phyloP scores from a whole-genome alignment of 2,888 invertebrate species.

The Steinernema carpocapsae region DNA sequence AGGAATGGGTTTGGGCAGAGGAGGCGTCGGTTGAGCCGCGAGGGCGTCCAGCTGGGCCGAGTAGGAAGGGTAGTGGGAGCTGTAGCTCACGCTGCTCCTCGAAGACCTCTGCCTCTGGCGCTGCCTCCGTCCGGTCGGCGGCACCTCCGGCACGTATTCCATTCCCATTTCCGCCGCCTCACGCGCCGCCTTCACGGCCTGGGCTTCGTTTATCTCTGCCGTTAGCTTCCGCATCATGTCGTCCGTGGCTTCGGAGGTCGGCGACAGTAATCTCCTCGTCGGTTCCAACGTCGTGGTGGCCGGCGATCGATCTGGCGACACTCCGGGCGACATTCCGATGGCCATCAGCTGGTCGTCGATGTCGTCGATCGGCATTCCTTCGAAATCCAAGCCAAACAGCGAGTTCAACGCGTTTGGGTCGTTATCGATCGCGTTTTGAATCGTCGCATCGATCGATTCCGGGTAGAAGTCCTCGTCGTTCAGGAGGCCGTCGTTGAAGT shows the following conservation, averaged over 20 bases:
- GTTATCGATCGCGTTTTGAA: conserved; percentile 18
- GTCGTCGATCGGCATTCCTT: background rate
- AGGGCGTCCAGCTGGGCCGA: conserved; percentile 23
- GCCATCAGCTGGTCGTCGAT: conserved; percentile 7
- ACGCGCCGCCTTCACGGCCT: conserved; percentile 29
- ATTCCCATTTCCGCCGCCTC: conserved; percentile 39
- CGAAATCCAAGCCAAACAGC: background rate
- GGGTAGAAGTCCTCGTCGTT: background rate
- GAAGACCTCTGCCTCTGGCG: conserved; percentile 6
- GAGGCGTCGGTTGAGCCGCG: conserved; percentile 23
- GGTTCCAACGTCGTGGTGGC: conserved; percentile 39
- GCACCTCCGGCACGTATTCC: background rate
- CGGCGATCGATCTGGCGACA: conserved; percentile 26
- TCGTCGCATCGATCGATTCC: conserved; percentile 15
- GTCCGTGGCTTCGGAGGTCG: conserved; percentile 51
- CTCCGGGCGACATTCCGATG: background rate
- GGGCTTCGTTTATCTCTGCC: conserved; percentile 38
- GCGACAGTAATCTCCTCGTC: conserved; percentile 35
- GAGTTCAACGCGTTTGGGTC: conserved; percentile 18
- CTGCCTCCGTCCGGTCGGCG: background rate
- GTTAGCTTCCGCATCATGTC: conserved; percentile 41
- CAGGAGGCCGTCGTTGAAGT: background rate
- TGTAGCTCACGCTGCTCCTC: background rate
- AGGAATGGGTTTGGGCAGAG: conserved; percentile 13
- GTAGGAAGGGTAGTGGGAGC: conserved; percentile 7